Conservation (phyloP, 2,888 invertebrate species). For the Ophion slaviceki region DNA sequence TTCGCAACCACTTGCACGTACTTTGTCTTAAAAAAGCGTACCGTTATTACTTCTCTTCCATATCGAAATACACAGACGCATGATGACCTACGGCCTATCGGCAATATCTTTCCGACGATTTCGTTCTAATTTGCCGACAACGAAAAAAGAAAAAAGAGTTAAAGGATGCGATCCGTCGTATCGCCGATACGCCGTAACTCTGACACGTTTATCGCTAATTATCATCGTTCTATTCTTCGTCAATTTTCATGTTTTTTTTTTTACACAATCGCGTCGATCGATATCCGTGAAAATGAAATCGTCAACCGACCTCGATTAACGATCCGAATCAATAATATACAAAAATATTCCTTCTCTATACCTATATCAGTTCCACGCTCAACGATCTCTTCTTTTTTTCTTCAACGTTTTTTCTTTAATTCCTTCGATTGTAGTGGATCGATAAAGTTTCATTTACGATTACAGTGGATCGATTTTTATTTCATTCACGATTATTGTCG, state of each 20-base stretch:
- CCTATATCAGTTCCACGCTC: constrained; percentile 71
- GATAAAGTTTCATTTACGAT: constrained; percentile 70
- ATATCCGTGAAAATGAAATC: constrained; percentile 64
- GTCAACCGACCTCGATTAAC: constrained; percentile 62
- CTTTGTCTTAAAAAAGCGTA: constrained; percentile 52
- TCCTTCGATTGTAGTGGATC: constrained; percentile 64
- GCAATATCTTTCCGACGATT: not conserved
- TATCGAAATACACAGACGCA: constrained; percentile 36
- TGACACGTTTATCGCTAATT: constrained; percentile 30
- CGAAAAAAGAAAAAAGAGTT: not conserved
- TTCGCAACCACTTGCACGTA: constrained; percentile 33
- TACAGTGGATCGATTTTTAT: constrained; percentile 72
- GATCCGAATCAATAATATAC: constrained; percentile 75
- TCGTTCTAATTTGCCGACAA: not conserved
- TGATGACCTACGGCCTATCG: not conserved
- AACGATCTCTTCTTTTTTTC: constrained; percentile 60
- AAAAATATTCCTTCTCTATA: constrained; percentile 82
- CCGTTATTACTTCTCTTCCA: constrained; percentile 22
- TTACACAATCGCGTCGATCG: constrained; percentile 47
- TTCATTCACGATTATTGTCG: constrained; percentile 80
- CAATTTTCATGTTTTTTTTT: constrained; percentile 21
- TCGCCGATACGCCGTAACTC: constrained; percentile 36
- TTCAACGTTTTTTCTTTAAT: constrained; percentile 60
- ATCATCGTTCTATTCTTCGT: constrained; percentile 14
- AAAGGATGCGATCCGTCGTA: constrained; percentile 9